Percentiles rank a stretch among this genome's conserved stretches.
Evolutionary conservation across 30 jellyfish, hydroid and myxozoan genomes (phyloP).

Genomic region (Turritopsis rubra): DNA sequence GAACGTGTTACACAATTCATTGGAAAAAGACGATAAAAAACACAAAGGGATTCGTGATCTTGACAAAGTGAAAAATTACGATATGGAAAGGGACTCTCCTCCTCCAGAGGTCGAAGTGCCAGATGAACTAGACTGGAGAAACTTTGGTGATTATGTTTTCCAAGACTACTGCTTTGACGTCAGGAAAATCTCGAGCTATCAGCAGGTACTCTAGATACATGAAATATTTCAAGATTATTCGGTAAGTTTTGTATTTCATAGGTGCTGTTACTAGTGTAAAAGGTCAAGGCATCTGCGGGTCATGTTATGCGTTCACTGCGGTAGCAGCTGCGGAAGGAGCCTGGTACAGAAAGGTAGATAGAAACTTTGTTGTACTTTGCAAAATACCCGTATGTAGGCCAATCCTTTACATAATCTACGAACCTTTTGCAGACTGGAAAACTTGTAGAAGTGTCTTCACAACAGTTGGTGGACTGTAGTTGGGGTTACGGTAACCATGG

Average conservation of each 20-base stretch:
- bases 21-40: conserved; percentile 66
- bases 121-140: conserved; percentile 91
- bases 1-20: conserved; percentile 50
- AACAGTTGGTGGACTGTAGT: conserved; percentile 92
- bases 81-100: conserved; percentile 18
- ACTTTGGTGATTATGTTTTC: conserved; percentile 48
- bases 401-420: neutral
- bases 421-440: conserved; percentile 61
- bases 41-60: conserved; percentile 70
- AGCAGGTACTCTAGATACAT: too few relatives aligned
- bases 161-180: neutral
- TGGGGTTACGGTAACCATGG: conserved; percentile 99
- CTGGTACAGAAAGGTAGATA: conserved; percentile 67
- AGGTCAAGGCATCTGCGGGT: conserved; percentile 97
- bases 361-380: neutral
- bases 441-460: conserved; percentile 79
- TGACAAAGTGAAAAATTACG: conserved; percentile 27
- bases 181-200: neutral
- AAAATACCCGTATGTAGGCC: neutral
- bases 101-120: conserved; percentile 78
- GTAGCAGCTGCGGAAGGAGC: conserved; percentile 99
- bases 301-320: conserved; percentile 93
- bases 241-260: neutral
- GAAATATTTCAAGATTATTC: too few relatives aligned
- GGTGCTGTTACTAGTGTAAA: conserved; percentile 95